Base-by-base conservation (phyloP, 2,113 vertebrate genomes). In the Sarotherodon lohbergeri region DNA sequence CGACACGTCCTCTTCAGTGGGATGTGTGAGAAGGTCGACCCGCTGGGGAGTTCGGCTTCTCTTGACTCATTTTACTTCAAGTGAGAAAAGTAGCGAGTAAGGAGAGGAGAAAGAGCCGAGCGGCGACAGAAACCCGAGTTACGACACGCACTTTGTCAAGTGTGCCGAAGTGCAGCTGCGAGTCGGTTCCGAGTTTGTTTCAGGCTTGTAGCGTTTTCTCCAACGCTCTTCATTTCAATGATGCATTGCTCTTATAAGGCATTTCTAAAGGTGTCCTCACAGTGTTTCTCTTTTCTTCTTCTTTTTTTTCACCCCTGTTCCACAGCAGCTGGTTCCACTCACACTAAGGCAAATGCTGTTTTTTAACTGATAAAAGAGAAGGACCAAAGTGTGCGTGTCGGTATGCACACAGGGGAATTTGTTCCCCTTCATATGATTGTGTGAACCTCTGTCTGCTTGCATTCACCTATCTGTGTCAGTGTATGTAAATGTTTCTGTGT, bases 21-120 rank as follows among this genome's bases (percentile, higher is more conserved):
- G 87, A 85, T 46, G 84, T 89, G 85, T 80, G 89, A 91, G 93
- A 93, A 93, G 93, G 93, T 95, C 90, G 88, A 84, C 86, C 86
- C 90, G 13, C 87, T 10, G 83, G 89, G 90, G 93, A 91, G 73
- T 83, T 63, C 32, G 7, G 63, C 88, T 86, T 87, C 12, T n/a
- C 92, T 54, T 83, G 7, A 84, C 86, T 84, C 88, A 85, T 90
- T 84, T 83, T 79, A 17, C 63, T 85, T 79, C 3, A 76, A 91
- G 86, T 80, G 85, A 90, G 90, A 83, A 80, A 89, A 90, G 84
- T 57, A 82, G 73, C 29, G 52, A 68, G 68, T 41, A 2, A 50
- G 84, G 55, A 57, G 66, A 57, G 41, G 57, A 55, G 78, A 80
- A 17, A 3, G 29, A 89, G 79, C 4, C 8, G n/a, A 79, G 63